Evolutionary conservation across 2,113 vertebrate species (phyloP), one percentile per base, ranked within the genome.

Genomic region (Chaetodon trifascialis): DNA sequence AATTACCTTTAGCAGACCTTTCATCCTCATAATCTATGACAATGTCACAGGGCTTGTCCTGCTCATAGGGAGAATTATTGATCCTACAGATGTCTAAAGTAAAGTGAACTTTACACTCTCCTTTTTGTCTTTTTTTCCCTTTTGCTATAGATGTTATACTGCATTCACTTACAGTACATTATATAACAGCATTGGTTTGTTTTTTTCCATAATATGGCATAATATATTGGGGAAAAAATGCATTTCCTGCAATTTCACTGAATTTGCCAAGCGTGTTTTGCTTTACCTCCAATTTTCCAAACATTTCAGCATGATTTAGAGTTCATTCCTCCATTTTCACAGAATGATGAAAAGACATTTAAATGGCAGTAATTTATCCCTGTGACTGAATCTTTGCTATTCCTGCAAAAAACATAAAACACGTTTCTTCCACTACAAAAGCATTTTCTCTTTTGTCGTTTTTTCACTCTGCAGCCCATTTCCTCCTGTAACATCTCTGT

Each of bases 41-140:
- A 0, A 73, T 66, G 82, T 83, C 59, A 93, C 89, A 0, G 94
- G 95, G 75, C 92, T 91, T 30, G 54, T 79, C 4, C 86, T 96
- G 34, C 94, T 96, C 76, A 80, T 94, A 15, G 95, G 89, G 78
- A 93, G 93, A 88, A 69, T 96, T 63, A 38, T 85, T 47, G 94
- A 94, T 56, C 95, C 92, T 0, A 52, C 70, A 38, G 67, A 81
- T 10, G 71, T 77, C 47, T 81, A 76, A 72, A 51, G 34, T 0
- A 1, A 19, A 68, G 44, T 47, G 7, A 75, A 54, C 11, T 21
- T 55, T 14, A 23, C 34, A 25, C 11, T 11, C 11, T 15, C 12
- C 21, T 34, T 44, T 52, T 47, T 19, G 1, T 49, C 7, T 17
- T 49, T n/a, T 63, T 56, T 25, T 56, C 2, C 10, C 14, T 47